These are phyloP conservation scores for Illadopsis cleaveri DNA, from an alignment of 2,113 vertebrate species.

Conservation along the genomic window DNA sequence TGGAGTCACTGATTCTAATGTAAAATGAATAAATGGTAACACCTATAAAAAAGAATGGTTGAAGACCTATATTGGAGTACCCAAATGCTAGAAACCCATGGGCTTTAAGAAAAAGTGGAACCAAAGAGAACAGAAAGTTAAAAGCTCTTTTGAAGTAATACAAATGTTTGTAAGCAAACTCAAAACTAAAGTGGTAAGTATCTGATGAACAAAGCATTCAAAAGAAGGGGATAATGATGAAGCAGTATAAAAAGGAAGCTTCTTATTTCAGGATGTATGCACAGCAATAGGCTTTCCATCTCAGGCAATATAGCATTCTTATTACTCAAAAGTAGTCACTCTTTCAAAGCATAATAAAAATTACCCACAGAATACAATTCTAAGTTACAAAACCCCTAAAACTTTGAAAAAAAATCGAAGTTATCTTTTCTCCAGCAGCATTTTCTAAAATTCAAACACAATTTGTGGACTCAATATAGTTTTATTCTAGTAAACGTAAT, in stretches of 20 bases:
- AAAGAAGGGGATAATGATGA: neutral
- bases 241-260: neutral
- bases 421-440: neutral
- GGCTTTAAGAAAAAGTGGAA: neutral
- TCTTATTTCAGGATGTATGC: neutral
- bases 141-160: neutral
- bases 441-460: slow-evolving; percentile 11
- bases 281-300: slow-evolving; percentile 14
- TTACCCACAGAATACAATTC: slow-evolving; percentile 38
- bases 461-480: neutral
- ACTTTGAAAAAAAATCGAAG: neutral
- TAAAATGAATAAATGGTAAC: neutral
- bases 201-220: neutral
- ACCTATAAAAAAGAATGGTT: neutral
- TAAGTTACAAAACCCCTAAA: neutral
- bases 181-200: neutral
- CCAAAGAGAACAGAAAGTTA: neutral
- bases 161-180: neutral
- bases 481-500: neutral
- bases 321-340: slow-evolving; percentile 32
- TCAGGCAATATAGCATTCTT: slow-evolving; percentile 17
- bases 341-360: slow-evolving; percentile 63
- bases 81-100: neutral
- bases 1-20: neutral
- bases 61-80: neutral